Conservation (phyloP, 2,888 invertebrate species). For the Drosophila merina region DNA sequence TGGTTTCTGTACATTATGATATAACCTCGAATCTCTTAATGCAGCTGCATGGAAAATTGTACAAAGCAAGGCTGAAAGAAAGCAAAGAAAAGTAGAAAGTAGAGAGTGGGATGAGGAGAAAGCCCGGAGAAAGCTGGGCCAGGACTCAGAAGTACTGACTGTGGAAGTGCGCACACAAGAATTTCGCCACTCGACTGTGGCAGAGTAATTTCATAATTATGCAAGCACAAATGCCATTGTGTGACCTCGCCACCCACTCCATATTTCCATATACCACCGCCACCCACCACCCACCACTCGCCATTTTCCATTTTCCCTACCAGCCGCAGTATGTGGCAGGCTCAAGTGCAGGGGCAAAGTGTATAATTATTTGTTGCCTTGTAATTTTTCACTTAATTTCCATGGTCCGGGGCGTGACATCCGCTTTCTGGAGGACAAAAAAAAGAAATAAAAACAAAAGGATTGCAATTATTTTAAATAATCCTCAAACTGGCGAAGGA, state of each 20-base stretch:
- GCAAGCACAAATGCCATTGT: conserved; percentile 71
- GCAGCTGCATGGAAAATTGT: conserved; percentile 7
- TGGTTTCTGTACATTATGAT: neutral
- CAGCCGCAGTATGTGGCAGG: conserved; percentile 26
- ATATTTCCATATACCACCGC: conserved; percentile 7
- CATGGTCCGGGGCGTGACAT: conserved; percentile 65
- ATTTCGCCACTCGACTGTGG: conserved; percentile 66
- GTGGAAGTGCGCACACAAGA: conserved; percentile 69
- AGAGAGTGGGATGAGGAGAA: conserved; percentile 1
- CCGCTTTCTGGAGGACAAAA: conserved; percentile 42
- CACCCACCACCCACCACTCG: conserved; percentile 9
- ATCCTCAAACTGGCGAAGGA: conserved; percentile 11
- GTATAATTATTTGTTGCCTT: conserved; percentile 71
- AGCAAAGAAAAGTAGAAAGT: conserved; percentile 9
- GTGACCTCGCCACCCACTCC: conserved; percentile 54
- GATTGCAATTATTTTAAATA: conserved; percentile 65
- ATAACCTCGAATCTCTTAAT: conserved; percentile 9
- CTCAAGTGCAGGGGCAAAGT: conserved; percentile 51
- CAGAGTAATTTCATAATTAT: conserved; percentile 77
- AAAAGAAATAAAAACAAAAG: conserved; percentile 21
- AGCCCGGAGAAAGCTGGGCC: conserved; percentile 22
- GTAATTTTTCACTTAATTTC: conserved; percentile 75
- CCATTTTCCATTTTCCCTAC: neutral
- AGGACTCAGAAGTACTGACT: conserved; percentile 48
- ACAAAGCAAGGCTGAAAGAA: conserved; percentile 11